Evolutionary conservation across 1,140 invertebrate species (phyloP), one percentile per base, ranked within the genome.

Genomic region (Drosophila murphyi): DNA sequence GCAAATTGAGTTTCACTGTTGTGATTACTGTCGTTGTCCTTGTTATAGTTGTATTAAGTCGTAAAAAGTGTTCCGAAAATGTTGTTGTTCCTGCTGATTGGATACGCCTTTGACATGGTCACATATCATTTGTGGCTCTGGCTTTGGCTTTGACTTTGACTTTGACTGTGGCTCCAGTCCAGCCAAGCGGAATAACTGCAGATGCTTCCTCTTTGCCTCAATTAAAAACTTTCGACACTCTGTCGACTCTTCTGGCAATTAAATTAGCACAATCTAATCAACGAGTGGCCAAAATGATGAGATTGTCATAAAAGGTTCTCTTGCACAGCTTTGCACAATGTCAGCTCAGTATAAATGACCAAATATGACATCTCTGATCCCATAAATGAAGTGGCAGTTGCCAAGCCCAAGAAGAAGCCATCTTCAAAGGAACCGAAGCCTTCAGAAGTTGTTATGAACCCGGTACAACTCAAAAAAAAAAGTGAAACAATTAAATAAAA

Each of bases 1-100:
- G 61, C 57, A 83, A 83, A 83, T 83, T 83, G 80, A 78, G 80
- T 80, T 83, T 80, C 80, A 60, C 51, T 83, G 67, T 78, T 65
- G 65, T 45, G 20, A 20, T 20, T 20, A 20, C 20, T 71, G 48
- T 37, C 43, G 56, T 35, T 62, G 48, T 41, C 61, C 55, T 70
- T 62, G 41, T 56, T 63, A 55, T 37, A 45, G 29, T 34, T 50
- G 12, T 37, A 32, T 8, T 31, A 37, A 1, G 20, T 20, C 48
- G 55, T 62, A 70, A 62, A 70, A 70, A 70, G 20, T 68, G 43
- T 50, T 54, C 47, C 41, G 55, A 52, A 28, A 61, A 55, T 52
- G 12, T 50, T 68, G 63, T 54, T 59, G 48, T 35, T 48, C 12
- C 43, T 61, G 63, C 71, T 56, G 78, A 81, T 80, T 68, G 65